phyloP scores from a whole-genome alignment of 2,888 invertebrate species.

The Dastarcus helophoroides region DNA sequence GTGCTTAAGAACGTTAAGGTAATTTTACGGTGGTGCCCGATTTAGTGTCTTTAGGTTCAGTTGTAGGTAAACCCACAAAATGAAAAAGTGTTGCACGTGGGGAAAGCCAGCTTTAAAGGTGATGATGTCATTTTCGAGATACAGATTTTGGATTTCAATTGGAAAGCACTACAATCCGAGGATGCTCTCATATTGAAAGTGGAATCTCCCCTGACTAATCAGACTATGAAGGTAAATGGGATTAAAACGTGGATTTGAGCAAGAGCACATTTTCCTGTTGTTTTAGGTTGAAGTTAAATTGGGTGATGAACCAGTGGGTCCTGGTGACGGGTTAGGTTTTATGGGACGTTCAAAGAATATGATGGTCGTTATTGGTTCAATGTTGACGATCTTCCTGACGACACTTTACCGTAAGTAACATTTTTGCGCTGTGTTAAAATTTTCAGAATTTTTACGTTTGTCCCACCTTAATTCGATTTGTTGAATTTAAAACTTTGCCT shows the following conservation, averaged over 20 bases:
- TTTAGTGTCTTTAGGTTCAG: conserved; percentile 23
- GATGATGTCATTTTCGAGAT: conserved; percentile 20
- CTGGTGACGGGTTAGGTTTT: conserved; percentile 11
- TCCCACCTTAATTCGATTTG: too few species aligned
- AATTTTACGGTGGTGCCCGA: conserved; percentile 2
- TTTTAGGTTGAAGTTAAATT: conserved; percentile 15
- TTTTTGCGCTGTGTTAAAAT: too few species aligned
- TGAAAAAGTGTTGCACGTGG: conserved; percentile 27
- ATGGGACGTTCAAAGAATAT: conserved; percentile 19
- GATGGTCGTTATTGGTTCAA: conserved; percentile 17
- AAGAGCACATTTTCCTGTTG: too few species aligned
- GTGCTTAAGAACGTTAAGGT: too few species aligned
- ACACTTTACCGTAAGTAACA: conserved; percentile 33
- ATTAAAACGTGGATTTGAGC: too few species aligned
- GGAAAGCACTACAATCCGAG: conserved; percentile 30
- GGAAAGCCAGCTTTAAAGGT: conserved; percentile 18
- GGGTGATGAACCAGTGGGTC: conserved; percentile 10
- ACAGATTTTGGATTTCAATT: conserved; percentile 32
- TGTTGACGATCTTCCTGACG: conserved; percentile 28
- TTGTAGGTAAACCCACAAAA: conserved; percentile 29
- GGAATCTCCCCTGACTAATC: conserved; percentile 27
- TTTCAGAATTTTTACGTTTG: too few species aligned
- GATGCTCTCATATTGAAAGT: conserved; percentile 31
- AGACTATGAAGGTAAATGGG: conserved; percentile 26
- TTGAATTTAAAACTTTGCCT: too few species aligned